phyloP scores from a whole-genome alignment of 2,888 invertebrate species.

The Disparrhopalites patrizii region DNA sequence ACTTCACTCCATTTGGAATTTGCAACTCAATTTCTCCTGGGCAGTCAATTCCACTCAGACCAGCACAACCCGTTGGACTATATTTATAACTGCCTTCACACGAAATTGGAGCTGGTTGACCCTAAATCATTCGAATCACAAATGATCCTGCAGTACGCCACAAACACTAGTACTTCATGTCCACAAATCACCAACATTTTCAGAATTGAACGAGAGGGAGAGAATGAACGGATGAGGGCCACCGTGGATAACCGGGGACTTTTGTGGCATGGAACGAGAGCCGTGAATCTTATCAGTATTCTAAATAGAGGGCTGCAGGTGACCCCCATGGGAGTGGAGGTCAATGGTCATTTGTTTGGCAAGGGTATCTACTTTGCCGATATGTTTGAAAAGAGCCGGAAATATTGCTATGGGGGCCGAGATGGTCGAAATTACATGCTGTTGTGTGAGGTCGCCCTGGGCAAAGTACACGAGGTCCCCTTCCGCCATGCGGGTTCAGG shows the following conservation, averaged over 20 bases:
- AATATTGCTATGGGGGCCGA: constrained; percentile 50
- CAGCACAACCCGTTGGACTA: constrained; percentile 54
- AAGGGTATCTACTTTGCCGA: constrained; percentile 56
- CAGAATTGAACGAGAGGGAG: constrained; percentile 42
- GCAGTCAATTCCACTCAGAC: constrained; percentile 49
- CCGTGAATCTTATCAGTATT: constrained; percentile 55
- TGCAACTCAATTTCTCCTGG: constrained; percentile 51
- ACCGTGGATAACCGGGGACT: constrained; percentile 47
- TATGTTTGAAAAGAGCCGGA: constrained; percentile 55
- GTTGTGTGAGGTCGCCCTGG: constrained; percentile 54
- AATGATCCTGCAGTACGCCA: constrained; percentile 55
- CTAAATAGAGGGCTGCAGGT: constrained; percentile 54
- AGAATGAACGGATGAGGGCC: constrained; percentile 25
- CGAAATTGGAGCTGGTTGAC: constrained; percentile 51
- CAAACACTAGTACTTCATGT: constrained; percentile 50
- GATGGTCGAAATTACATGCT: constrained; percentile 52
- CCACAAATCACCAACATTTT: constrained; percentile 45
- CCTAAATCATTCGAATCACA: constrained; percentile 53
- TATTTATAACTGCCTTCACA: constrained; percentile 53
- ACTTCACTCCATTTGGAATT: constrained; percentile 53
- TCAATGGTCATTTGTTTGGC: constrained; percentile 51
- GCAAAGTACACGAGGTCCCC: constrained; percentile 36
- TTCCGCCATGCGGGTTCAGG: constrained; percentile 10
- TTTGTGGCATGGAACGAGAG: constrained; percentile 56
- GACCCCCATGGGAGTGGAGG: constrained; percentile 53